A percentile compares a stretch with the other conserved stretches of the same genome.
phyloP scores from a whole-genome alignment of 2,113 vertebrate species.

The Falcunculus frontatus region DNA sequence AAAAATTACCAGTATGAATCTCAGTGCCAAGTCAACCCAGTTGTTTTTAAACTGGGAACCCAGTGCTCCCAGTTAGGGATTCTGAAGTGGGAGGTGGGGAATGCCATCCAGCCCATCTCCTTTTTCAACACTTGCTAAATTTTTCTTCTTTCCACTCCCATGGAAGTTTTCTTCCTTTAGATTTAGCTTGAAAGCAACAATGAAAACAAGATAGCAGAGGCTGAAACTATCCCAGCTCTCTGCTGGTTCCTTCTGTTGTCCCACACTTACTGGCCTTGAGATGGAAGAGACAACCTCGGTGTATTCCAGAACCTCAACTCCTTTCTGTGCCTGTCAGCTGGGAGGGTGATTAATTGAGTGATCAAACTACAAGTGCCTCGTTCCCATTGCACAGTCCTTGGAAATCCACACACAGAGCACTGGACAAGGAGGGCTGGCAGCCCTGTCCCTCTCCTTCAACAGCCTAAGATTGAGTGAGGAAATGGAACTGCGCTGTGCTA shows the following conservation, averaged over 20 bases:
- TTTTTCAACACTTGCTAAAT: neutral
- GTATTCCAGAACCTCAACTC: neutral
- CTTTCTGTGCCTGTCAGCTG: neutral
- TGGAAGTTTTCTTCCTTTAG: neutral
- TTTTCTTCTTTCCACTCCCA: neutral
- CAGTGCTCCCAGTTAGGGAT: neutral
- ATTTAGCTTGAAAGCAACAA: neutral
- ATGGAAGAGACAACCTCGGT: neutral
- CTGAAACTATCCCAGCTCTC: neutral
- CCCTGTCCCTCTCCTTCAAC: neutral
- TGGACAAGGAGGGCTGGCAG: neutral
- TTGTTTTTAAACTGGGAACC: neutral
- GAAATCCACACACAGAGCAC: neutral
- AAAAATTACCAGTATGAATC: neutral
- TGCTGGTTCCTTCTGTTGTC: neutral
- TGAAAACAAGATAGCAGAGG: neutral
- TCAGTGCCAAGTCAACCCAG: neutral
- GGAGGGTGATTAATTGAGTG: neutral
- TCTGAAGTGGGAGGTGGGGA: neutral
- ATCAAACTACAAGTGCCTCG: neutral
- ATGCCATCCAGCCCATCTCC: neutral
- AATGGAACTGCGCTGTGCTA: neutral
- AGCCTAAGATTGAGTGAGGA: neutral
- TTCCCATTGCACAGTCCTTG: neutral
- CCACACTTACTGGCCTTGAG: neutral